These are phyloP conservation scores for Argentina silus DNA, from an alignment of 2,797 vertebrate genomes.

Conservation along the genomic window DNA sequence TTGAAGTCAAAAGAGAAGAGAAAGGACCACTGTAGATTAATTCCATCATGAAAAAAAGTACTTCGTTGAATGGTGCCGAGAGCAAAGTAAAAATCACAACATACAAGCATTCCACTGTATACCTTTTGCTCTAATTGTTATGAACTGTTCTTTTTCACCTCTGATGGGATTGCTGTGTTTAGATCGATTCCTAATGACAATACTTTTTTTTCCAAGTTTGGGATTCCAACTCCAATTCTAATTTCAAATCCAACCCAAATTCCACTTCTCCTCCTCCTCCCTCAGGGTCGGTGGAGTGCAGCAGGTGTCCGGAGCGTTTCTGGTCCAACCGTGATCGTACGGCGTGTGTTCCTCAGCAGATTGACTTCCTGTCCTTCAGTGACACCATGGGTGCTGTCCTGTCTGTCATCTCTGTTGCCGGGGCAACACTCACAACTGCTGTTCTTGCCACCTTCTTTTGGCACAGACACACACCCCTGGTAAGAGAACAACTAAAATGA, in stretches of 20 bases:
- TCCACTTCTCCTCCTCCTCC: conserved; percentile 8
- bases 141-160: no score
- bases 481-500: neutral
- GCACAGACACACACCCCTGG: conserved; percentile 47
- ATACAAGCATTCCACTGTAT: no score
- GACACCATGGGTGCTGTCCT: conserved; percentile 51
- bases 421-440: conserved; percentile 47
- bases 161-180: no score
- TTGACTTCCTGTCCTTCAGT: conserved; percentile 48
- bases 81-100: no score
- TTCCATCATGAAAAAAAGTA: no score
- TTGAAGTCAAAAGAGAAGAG: no score
- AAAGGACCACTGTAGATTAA: no score
- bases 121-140: no score
- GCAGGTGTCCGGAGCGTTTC: conserved; percentile 46
- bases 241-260: neutral
- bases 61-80: no score
- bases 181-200: neutral
- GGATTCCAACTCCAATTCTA: no score
- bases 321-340: conserved; percentile 53
- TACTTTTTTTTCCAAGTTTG: neutral
- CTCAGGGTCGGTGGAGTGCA: conserved; percentile 50
- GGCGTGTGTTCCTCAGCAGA: conserved; percentile 46
- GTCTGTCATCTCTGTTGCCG: conserved; percentile 43
- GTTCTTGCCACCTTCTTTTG: conserved; percentile 46